Evolutionary conservation across 2,797 vertebrate species (phyloP), one percentile per base, ranked within the genome.

Genomic region (Cirrhinus molitorella): DNA sequence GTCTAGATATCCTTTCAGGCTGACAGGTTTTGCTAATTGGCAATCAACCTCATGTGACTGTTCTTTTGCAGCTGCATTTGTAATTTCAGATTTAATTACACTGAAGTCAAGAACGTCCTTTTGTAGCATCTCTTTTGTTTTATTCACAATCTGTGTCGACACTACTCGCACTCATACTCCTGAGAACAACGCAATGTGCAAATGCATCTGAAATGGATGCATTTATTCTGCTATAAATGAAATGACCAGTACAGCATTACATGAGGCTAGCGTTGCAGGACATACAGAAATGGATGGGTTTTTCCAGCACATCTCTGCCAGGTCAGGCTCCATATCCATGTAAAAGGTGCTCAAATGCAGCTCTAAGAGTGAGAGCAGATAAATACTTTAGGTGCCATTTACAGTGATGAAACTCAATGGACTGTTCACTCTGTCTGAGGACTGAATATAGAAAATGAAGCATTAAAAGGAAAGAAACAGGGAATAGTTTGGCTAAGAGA

Each of bases 381-480:
- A 61, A 81, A 81, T 80, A 80, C 79, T 80, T 75, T 4, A 80
- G 63, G 28, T 75, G 78, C 61, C 78, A 59, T 75, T 80, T 85
- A 61, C 45, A 66, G 61, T 66, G 68, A 65, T 45, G 34, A n/a
- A 79, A 37, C 53, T 61, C 55, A 37, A 17, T 73, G 55, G 75
- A 51, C 55, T 65, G 40, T 73, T 47, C 61, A 47, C 28, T 65
- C 63, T 19, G n/a, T 45, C 13, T 53, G 31, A 65, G 63, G 49
- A 68, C 25, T 34, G 45, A 43, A 37, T 51, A 9, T 12, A 13
- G 7, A 11, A 23, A 23, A 31, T 31, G 19, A 47, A 21, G 21
- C 16, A 12, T 61, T 76, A 21, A 21, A 63, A 13, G 7, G 37
- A 76, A 28, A 45, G 23, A 45, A 45, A 75, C n/a, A 10, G 3